A percentile compares a stretch with the other conserved stretches of the same genome.
These are phyloP conservation scores for Montipora efflorescens DNA, from an alignment of 64 coral and sea anemone species.

Conservation along the genomic window DNA sequence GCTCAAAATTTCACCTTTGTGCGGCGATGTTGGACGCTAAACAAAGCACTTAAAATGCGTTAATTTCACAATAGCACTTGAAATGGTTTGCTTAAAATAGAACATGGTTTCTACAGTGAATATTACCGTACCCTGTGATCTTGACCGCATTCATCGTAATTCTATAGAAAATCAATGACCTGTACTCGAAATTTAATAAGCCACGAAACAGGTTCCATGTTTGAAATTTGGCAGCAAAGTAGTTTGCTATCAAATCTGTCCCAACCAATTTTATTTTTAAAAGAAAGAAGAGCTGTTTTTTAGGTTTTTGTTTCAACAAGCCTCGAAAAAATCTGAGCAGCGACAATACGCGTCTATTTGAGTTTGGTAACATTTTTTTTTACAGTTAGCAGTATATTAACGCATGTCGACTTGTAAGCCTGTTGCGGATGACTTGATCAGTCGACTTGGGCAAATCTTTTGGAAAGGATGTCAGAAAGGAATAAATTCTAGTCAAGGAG, in stretches of 20 bases:
- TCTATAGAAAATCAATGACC: neutral
- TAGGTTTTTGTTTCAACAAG: too few species aligned
- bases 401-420: neutral
- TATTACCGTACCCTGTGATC: neutral
- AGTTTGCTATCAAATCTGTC: neutral
- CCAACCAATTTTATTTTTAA: neutral
- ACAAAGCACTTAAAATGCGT: constrained; percentile 24
- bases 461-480: neutral
- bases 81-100: constrained; percentile 37
- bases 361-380: neutral
- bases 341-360: too few species aligned
- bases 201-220: neutral
- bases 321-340: neutral
- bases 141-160: neutral
- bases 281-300: neutral
- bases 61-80: constrained; percentile 50
- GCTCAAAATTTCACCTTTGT: neutral
- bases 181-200: neutral
- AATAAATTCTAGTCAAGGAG: neutral
- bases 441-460: neutral
- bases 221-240: neutral
- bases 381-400: neutral
- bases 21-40: neutral
- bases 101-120: neutral
- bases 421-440: neutral